Conservation (phyloP, 2,888 invertebrate genomes). For the Glaucopsyche alexis region DNA sequence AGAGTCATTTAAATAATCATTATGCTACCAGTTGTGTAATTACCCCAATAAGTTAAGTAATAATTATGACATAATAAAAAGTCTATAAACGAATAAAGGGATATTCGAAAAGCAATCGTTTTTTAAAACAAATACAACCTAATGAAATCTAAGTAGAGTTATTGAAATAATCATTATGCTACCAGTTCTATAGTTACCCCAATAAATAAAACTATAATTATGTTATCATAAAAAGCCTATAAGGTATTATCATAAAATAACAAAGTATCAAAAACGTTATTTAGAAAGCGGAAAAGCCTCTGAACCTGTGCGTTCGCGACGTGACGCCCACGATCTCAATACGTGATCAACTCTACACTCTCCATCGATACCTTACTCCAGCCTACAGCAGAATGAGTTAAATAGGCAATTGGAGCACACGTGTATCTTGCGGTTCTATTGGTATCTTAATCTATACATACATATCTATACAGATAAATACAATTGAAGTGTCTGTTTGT, state of each 20-base stretch:
- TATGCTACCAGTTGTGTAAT: no score
- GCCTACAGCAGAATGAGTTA: neutral
- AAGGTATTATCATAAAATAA: neutral
- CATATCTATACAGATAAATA: no score
- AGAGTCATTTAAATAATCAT: no score
- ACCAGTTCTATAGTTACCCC: neutral
- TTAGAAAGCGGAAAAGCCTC: constrained; percentile 59
- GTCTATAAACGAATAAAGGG: no score
- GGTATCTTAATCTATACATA: no score
- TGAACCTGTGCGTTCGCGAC: constrained; percentile 46
- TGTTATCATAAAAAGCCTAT: neutral
- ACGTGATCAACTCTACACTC: constrained; percentile 36
- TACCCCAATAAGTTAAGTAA: no score
- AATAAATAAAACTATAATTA: neutral
- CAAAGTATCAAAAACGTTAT: constrained; percentile 27
- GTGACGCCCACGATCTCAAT: constrained; percentile 50
- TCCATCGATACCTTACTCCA: constrained; percentile 18
- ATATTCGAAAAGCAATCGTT: no score
- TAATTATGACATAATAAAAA: no score
- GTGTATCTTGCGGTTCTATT: neutral
- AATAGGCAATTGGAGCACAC: constrained; percentile 8
- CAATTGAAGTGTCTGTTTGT: no score
- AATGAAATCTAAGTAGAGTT: no score
- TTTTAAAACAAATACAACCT: no score
- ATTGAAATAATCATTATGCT: no score